A percentile compares a stretch with the other conserved stretches of the same genome.
phyloP scores from a whole-genome alignment of 2,888 invertebrate species.

The Mamestra brassicae region DNA sequence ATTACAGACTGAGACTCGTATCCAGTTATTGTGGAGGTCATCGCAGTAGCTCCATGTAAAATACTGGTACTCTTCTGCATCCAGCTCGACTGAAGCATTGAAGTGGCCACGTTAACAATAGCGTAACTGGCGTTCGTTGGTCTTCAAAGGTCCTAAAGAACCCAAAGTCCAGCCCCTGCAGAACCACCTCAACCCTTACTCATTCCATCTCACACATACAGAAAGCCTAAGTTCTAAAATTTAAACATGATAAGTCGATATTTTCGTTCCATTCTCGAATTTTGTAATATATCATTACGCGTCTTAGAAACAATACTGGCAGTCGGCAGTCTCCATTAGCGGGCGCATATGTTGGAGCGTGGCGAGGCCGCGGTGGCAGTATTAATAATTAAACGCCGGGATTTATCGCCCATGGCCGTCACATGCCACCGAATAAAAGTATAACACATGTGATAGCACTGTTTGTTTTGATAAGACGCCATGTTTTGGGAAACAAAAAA shows the following conservation, averaged over 20 bases:
- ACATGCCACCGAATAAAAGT: conserved; percentile 47
- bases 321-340: conserved; percentile 59
- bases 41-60: no score
- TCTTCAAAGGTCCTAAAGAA: no score
- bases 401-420: conserved; percentile 68
- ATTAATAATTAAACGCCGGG: conserved; percentile 73
- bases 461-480: conserved; percentile 28
- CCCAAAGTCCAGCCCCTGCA: no score
- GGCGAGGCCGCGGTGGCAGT: conserved; percentile 39
- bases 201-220: no score
- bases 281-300: conserved; percentile 20
- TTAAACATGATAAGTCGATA: neutral
- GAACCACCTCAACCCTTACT: no score
- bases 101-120: no score
- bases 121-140: no score
- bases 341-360: conserved; percentile 66
- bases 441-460: conserved; percentile 35
- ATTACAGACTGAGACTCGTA: no score
- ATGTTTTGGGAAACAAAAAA: neutral
- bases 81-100: no score
- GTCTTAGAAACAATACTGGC: conserved; percentile 38
- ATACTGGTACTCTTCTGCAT: no score
- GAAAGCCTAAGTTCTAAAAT: neutral
- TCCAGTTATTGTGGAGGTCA: no score
- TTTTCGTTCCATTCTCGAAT: neutral